These are phyloP conservation scores for Heliocidaris erythrogramma DNA, from an alignment of 35 echinoderm and acorn worm species.

Conservation along the genomic window DNA sequence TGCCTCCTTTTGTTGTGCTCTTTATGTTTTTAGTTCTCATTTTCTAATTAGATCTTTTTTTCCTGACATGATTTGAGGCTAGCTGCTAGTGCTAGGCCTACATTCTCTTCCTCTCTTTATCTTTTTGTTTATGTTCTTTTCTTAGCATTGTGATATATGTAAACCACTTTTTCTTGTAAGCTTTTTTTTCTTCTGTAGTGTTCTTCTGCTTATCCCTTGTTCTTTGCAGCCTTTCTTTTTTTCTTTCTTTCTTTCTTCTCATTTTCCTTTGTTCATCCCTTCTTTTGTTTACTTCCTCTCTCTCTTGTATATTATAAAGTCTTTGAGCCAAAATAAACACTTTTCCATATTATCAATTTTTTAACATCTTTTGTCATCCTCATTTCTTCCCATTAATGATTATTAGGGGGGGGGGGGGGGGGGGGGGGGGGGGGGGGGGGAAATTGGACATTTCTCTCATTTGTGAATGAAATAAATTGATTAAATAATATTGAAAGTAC, in stretches of 20 bases:
- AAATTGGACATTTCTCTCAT: too few species aligned
- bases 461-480: too few species aligned
- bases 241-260: constrained; percentile 20
- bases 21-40: not conserved
- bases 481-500: too few species aligned
- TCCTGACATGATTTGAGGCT: not conserved
- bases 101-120: not conserved
- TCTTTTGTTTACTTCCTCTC: not conserved
- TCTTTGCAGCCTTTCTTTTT: not conserved
- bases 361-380: too few species aligned
- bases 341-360: too few species aligned
- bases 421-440: too few species aligned
- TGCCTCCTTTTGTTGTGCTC: not conserved
- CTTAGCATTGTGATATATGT: not conserved
- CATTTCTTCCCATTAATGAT: too few species aligned
- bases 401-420: too few species aligned
- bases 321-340: too few species aligned
- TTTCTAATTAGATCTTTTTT: not conserved
- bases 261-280: too few species aligned
- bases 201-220: not conserved
- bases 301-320: too few species aligned
- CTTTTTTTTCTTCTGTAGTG: not conserved
- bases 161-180: not conserved
- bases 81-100: not conserved
- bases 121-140: not conserved